phyloP scores from a whole-genome alignment of 2,888 invertebrate genomes.

The Rhamphomyia laevipes region DNA sequence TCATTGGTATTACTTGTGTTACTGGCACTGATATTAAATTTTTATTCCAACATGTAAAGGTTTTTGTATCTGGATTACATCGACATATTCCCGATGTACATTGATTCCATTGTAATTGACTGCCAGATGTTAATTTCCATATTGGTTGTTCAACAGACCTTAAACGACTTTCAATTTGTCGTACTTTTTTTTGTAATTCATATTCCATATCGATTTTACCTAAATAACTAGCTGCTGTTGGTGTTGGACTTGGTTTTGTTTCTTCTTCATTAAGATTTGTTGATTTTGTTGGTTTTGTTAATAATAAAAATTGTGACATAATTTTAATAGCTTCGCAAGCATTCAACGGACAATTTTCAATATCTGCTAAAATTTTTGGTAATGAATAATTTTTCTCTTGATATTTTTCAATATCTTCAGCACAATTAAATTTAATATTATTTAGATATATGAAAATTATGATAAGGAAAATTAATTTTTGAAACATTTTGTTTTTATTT shows the following conservation, averaged over 20 bases:
- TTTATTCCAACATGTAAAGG: constrained; percentile 52
- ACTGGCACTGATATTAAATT: constrained; percentile 45
- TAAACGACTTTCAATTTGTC: constrained; percentile 45
- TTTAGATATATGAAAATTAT: not conserved
- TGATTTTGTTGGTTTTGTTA: constrained; percentile 18
- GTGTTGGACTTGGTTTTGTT: constrained; percentile 2
- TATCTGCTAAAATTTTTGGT: constrained; percentile 20
- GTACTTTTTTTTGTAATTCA: constrained; percentile 28
- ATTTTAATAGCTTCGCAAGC: constrained; percentile 39
- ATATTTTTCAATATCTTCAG: not conserved
- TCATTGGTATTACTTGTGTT: constrained; percentile 49
- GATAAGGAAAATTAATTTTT: not conserved
- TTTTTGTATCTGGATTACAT: constrained; percentile 50
- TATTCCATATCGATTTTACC: constrained; percentile 18
- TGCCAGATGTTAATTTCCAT: constrained; percentile 44
- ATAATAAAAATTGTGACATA: constrained; percentile 27
- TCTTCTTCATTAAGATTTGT: not conserved
- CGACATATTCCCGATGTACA: constrained; percentile 53
- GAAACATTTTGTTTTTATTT: not conserved
- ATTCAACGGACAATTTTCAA: constrained; percentile 36
- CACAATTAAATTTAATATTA: not conserved
- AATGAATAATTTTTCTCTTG: constrained; percentile 20
- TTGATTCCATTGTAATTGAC: constrained; percentile 43
- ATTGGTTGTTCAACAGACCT: constrained; percentile 54
- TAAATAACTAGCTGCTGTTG: constrained; percentile 1